Conservation (phyloP, 1,140 invertebrate species). For the Chlorops oryzae region DNA sequence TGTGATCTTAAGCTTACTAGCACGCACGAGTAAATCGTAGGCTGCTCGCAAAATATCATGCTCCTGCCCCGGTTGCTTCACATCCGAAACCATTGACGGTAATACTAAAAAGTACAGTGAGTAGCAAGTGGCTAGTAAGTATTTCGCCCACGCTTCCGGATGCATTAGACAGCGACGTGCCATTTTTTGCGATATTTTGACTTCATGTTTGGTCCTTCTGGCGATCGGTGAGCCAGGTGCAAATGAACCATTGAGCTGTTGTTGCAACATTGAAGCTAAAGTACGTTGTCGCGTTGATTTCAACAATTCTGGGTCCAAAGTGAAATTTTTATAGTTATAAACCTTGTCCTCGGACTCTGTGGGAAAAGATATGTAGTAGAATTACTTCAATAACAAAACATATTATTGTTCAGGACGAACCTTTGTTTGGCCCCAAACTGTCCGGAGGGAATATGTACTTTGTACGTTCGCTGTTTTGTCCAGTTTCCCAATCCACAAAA, state of each 20-base stretch:
- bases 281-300: constrained; percentile 44
- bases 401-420: constrained; percentile 1
- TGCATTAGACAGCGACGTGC: constrained; percentile 68
- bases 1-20: constrained; percentile 73
- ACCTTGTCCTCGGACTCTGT: constrained; percentile 22
- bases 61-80: constrained; percentile 55
- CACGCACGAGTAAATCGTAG: constrained; percentile 78
- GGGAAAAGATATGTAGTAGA: neutral
- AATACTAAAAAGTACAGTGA: constrained; percentile 97
- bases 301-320: constrained; percentile 51
- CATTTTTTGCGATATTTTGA: constrained; percentile 83
- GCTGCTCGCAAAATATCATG: constrained; percentile 74
- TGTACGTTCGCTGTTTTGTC: constrained; percentile 73
- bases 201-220: constrained; percentile 88
- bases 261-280: constrained; percentile 43
- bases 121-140: constrained; percentile 78
- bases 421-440: constrained; percentile 22
- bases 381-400: neutral
- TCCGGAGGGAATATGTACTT: constrained; percentile 96
- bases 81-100: constrained; percentile 64
- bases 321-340: constrained; percentile 54
- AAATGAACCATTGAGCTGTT: constrained; percentile 47
- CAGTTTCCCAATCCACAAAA: constrained; percentile 67
- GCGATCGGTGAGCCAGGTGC: constrained; percentile 84
- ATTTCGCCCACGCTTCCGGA: constrained; percentile 88